Evolutionary conservation across 2,888 invertebrate genomes (phyloP).

Genomic region (Drosophila incognita): DNA sequence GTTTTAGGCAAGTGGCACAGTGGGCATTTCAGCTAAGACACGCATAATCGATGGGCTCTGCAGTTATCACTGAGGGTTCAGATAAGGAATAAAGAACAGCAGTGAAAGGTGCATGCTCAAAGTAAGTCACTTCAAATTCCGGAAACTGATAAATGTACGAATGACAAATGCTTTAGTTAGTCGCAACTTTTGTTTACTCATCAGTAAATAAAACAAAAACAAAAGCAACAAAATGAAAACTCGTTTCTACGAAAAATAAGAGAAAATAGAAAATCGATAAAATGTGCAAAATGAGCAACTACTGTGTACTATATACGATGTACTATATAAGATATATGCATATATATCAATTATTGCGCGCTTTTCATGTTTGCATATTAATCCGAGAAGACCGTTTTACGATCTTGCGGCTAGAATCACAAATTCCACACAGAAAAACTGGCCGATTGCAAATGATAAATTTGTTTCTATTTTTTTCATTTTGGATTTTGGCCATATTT

Average conservation of each 20-base stretch:
- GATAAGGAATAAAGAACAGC: constrained; percentile 30
- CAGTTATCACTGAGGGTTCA: constrained; percentile 29
- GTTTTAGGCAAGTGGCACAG: constrained; percentile 3
- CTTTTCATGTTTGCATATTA: constrained; percentile 32
- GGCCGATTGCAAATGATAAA: background rate
- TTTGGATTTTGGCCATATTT: constrained; percentile 9
- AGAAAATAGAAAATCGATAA: constrained; percentile 18
- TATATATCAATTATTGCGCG: constrained; percentile 49
- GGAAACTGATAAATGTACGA: constrained; percentile 42
- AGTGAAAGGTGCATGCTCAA: constrained; percentile 10
- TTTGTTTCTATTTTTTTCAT: background rate
- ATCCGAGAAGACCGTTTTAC: constrained; percentile 38
- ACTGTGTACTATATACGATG: background rate
- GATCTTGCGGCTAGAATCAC: constrained; percentile 17
- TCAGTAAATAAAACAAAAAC: background rate
- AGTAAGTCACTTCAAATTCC: constrained; percentile 24
- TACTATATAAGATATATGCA: constrained; percentile 15
- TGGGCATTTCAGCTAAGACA: constrained; percentile 58
- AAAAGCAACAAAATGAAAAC: constrained; percentile 14
- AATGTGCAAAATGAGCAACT: constrained; percentile 14
- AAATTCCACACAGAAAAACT: background rate
- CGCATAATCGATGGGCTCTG: constrained; percentile 68
- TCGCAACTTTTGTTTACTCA: constrained; percentile 36
- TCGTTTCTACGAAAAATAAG: constrained; percentile 2
- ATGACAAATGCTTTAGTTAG: constrained; percentile 42